Conservation (phyloP, 2,888 invertebrate genomes). For the Scelioninae gen. 2 region DNA sequence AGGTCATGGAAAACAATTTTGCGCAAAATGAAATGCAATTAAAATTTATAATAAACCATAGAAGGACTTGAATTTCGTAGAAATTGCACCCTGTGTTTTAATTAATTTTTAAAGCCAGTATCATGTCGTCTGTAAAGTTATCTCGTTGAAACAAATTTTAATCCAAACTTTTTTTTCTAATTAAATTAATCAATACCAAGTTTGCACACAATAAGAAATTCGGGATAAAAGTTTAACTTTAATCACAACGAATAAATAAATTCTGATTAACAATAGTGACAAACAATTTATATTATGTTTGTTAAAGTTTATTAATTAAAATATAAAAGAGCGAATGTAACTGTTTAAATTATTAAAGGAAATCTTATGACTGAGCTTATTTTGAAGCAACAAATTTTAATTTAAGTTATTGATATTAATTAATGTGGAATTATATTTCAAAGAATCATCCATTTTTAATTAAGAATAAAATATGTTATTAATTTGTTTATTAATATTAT, state of each 20-base stretch:
- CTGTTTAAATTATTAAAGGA: no score
- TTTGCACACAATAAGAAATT: conserved; percentile 19
- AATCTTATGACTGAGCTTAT: no score
- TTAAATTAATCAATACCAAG: conserved; percentile 38
- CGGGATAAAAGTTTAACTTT: conserved; percentile 25
- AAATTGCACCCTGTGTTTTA: conserved; percentile 22
- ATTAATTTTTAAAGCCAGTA: conserved; percentile 39
- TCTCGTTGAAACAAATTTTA: conserved; percentile 35
- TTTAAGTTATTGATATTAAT: no score
- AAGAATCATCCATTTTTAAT: no score
- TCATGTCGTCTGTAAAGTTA: conserved; percentile 25
- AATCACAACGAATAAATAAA: conserved; percentile 4
- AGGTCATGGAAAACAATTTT: conserved; percentile 20
- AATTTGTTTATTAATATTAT: no score
- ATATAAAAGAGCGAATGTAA: no score
- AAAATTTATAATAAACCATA: conserved; percentile 35
- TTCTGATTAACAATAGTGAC: no score
- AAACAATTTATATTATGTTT: no score
- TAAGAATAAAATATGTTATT: no score
- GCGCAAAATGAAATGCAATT: conserved; percentile 38
- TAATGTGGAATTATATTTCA: no score
- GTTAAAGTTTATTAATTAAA: no score
- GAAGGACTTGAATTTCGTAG: conserved; percentile 9
- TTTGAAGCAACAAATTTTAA: no score
- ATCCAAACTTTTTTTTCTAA: conserved; percentile 25